Percentiles rank a stretch among this genome's conserved stretches.
phyloP scores from a whole-genome alignment of 2,888 invertebrate species.

The Drosophila neotestacea region DNA sequence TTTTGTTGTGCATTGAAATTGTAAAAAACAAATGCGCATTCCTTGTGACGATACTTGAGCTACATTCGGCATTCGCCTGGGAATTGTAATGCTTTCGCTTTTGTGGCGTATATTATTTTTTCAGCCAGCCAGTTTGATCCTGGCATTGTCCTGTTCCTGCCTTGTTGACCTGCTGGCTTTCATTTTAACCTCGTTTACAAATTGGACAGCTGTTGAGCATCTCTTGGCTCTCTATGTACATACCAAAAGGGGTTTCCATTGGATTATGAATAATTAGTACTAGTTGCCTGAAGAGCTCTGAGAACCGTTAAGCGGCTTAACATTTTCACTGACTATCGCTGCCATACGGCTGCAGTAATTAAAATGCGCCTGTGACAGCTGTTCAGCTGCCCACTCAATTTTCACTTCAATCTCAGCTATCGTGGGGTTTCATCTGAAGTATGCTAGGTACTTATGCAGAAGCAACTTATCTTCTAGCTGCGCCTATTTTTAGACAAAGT shows the following conservation, averaged over 20 bases:
- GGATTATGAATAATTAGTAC: slow-evolving; percentile 41
- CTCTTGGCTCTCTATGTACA: not conserved
- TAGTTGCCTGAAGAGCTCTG: not conserved
- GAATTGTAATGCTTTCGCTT: not conserved
- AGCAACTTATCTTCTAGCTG: slow-evolving; percentile 4
- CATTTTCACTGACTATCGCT: slow-evolving; percentile 7
- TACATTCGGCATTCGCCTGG: not conserved
- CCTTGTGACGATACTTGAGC: not conserved
- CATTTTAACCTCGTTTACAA: slow-evolving; percentile 10
- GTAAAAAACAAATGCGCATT: too few relatives aligned
- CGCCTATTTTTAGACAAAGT: slow-evolving; percentile 24
- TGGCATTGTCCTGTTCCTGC: slow-evolving; percentile 7
- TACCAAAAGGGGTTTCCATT: not conserved
- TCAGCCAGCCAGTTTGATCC: slow-evolving; percentile 3
- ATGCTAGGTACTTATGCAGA: slow-evolving; percentile 18
- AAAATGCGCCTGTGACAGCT: slow-evolving; percentile 34
- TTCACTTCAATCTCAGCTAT: not conserved
- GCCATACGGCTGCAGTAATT: slow-evolving; percentile 23
- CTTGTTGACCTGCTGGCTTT: slow-evolving; percentile 2
- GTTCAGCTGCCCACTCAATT: slow-evolving; percentile 26
- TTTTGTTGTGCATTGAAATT: too few relatives aligned
- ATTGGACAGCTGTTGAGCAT: slow-evolving; percentile 37
- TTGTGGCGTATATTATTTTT: not conserved
- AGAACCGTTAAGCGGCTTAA: slow-evolving; percentile 12
- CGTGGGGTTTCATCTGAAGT: slow-evolving; percentile 10